phyloP scores from a whole-genome alignment of 2,888 invertebrate species.

The Perizoma flavofasciatum region DNA sequence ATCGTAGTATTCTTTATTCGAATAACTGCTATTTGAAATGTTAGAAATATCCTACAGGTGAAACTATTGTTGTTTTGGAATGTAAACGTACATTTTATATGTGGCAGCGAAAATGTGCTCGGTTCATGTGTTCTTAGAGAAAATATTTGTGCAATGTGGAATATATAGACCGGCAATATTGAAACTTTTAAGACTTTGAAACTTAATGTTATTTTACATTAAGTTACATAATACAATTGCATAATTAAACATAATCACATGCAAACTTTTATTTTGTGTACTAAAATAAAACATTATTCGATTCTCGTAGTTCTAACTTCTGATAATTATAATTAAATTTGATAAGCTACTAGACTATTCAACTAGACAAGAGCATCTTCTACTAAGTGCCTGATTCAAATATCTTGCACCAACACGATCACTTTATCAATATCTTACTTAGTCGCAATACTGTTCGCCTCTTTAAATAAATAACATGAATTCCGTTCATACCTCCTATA shows the following conservation, averaged over 20 bases:
- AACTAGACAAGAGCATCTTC: constrained; percentile 8
- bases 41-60: constrained; percentile 43
- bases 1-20: constrained; percentile 43
- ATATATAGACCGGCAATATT: constrained; percentile 9
- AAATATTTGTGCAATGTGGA: constrained; percentile 27
- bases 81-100: constrained; percentile 41
- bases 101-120: constrained; percentile 31
- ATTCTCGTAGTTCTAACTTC: no score
- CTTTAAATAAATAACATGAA: no score
- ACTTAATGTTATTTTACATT: no score
- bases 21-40: constrained; percentile 40
- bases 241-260: no score
- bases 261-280: no score
- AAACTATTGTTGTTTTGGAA: constrained; percentile 42
- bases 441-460: no score
- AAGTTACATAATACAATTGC: no score
- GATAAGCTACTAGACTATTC: constrained; percentile 12
- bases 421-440: not conserved
- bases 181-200: no score
- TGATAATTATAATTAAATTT: constrained; percentile 6
- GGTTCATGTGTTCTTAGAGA: constrained; percentile 18
- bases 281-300: no score
- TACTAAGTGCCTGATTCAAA: not conserved
- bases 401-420: not conserved
- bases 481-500: no score